Base-by-base conservation (phyloP, 2,797 vertebrate genomes). In the Glyptemys insculpta region DNA sequence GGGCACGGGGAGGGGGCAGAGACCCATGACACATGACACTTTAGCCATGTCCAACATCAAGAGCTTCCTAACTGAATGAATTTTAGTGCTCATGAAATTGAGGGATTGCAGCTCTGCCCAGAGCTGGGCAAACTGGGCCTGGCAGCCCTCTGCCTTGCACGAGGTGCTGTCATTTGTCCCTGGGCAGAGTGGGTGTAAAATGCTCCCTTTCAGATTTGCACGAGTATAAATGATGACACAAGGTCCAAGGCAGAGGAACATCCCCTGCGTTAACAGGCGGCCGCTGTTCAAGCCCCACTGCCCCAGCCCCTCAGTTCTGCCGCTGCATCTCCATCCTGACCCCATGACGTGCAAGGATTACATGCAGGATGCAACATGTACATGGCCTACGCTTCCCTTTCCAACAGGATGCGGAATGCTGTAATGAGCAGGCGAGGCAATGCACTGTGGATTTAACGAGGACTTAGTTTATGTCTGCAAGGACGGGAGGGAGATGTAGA, bases 231-330 rank as follows among this genome's bases (percentile, higher is more conserved):
- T 59, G 72, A 57, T 5, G 47, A 57, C 31, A 19, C 25, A 53
- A 18, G 21, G 31, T 34, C 19, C 34, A 53, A 23, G 10, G 18
- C 54, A 44, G 14, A 34, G 56, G n/a, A 47, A 25, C 25, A 41
- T 29, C 6, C 8, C n/a, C 56, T 31, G 12, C 25, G 44, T 59
- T 0, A 1, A 27, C 41, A 29, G 52, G 15, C 8, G 50, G 79
- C 10, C 31, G 23, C 29, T 82, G n/a, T 68, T 44, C 53, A 80
- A 50, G 49, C 44, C 52, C 82, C 65, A 27, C 0, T 14, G 6
- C 41, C 37, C 8, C 0, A 18, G 0, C 5, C 34, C 8, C 0
- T 1, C 3, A 68, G 18, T 81, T 44, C 76, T 88, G 44, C 41
- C 31, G 29, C 29, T 49, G 41, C 3, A 44, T 57, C 49, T 82